These are phyloP conservation scores for Micromussa lordhowensis DNA, from an alignment of 92 coral and sea anemone species.

Conservation along the genomic window DNA sequence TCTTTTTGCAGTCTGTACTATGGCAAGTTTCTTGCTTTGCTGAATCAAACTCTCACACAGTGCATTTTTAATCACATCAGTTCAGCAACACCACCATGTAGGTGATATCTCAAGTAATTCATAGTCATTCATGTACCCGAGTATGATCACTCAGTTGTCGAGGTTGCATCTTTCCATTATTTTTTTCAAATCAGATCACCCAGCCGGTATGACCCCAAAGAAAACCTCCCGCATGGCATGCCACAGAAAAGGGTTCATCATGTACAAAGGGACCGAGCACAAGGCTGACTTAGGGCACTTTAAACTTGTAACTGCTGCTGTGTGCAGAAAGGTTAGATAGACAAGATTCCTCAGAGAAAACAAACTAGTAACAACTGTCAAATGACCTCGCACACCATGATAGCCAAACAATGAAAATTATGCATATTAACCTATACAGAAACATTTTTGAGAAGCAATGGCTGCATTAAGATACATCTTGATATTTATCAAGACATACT, in stretches of 20 bases:
- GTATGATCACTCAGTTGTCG: constrained; percentile 15
- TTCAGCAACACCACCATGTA: neutral
- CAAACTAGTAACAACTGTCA: constrained; percentile 26
- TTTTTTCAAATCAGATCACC: constrained; percentile 50
- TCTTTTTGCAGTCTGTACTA: neutral
- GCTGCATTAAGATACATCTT: neutral
- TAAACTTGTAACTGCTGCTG: constrained; percentile 44
- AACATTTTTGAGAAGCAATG: too few relatives aligned
- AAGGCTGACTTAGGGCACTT: constrained; percentile 47
- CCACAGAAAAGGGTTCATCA: constrained; percentile 57
- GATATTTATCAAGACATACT: too few relatives aligned
- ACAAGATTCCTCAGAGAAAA: constrained; percentile 45
- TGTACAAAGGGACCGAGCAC: constrained; percentile 42
- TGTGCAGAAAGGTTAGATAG: constrained; percentile 52
- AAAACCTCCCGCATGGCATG: constrained; percentile 48
- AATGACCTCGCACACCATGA: constrained; percentile 34
- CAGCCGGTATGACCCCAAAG: constrained; percentile 51
- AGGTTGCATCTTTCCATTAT: constrained; percentile 12
- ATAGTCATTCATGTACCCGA: neutral
- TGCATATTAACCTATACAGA: neutral
- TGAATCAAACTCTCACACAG: neutral
- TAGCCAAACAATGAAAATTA: neutral
- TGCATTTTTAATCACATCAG: neutral
- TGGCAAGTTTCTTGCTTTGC: neutral
- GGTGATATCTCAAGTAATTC: neutral